A percentile compares a stretch with the other conserved stretches of the same genome.
These are phyloP conservation scores for Amphiprion percula DNA, from an alignment of 2,113 vertebrate genomes.

Conservation along the genomic window DNA sequence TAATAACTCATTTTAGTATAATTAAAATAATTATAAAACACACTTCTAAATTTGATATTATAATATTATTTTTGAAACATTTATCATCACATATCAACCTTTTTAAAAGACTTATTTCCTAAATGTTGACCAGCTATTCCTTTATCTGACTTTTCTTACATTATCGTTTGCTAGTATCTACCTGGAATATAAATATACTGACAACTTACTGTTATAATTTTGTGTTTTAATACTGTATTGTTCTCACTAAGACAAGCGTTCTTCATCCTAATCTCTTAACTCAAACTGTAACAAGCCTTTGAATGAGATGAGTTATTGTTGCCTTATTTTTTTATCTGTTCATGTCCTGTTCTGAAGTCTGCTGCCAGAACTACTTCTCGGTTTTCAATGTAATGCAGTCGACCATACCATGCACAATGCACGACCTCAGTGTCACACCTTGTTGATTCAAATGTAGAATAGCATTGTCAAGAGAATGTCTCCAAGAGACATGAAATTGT, in stretches of 20 bases:
- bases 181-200: slow-evolving; percentile 8
- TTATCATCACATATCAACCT: too few species aligned
- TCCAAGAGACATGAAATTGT: slow-evolving; percentile 77
- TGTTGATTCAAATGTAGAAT: slow-evolving; percentile 59
- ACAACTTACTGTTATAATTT: slow-evolving; percentile 18
- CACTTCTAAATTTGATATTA: not conserved
- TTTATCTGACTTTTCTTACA: slow-evolving; percentile 27
- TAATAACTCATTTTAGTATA: not conserved
- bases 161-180: slow-evolving; percentile 16
- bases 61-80: not conserved
- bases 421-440: slow-evolving; percentile 33
- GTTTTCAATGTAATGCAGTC: slow-evolving; percentile 45
- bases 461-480: slow-evolving; percentile 72
- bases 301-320: slow-evolving; percentile 72
- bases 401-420: slow-evolving; percentile 55
- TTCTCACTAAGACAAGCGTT: slow-evolving; percentile 10
- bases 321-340: slow-evolving; percentile 77
- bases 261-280: slow-evolving; percentile 1
- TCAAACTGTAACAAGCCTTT: slow-evolving; percentile 56
- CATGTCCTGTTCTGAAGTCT: slow-evolving; percentile 48
- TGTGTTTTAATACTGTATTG: slow-evolving; percentile 9
- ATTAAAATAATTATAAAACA: not conserved
- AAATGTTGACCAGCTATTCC: slow-evolving; percentile 10
- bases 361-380: slow-evolving; percentile 66
- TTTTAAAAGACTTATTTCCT: not conserved